Evolutionary conservation across 2,888 invertebrate genomes (phyloP), one percentile per base, ranked within the genome.

Genomic region (Coremacera marginata): DNA sequence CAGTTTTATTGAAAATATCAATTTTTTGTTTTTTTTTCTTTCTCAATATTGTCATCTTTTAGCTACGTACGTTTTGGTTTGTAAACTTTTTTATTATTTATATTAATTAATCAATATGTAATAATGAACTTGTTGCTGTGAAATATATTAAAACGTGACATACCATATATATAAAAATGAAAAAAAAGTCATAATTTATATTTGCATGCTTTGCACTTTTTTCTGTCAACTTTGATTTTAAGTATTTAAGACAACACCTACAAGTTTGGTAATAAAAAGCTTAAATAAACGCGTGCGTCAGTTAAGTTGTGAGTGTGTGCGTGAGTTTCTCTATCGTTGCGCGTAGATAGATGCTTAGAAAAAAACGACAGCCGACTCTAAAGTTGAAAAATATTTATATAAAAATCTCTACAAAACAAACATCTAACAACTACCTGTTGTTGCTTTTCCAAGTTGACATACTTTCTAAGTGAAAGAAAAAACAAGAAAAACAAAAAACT

Each of bases 391-490:
- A 44, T 44, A 44, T 44, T 44, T 44, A 3, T 44, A 11, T 44
- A 11, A 44, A 44, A 44, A 44, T 44, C 44, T 44, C 44, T 44
- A 14, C 14, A 44, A 44, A 44, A 44, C 44, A 44, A 44, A 44
- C 14, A 44, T 44, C 44, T 44, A 44, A 44, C 44, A 44, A 34
- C 19, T 67, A 67, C 44, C 19, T 44, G 67, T 65, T 34, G n/a
- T 37, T 67, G 19, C 31, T 44, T 84, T 84, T 82, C 82, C 83
- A 82, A 82, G 82, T 81, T 86, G 86, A 85, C 86, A 86, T 86
- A 86, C 85, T 85, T 86, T 85, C 85, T 84, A 84, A 37, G 78
- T 81, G 80, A 79, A 77, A 78, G 79, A 80, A 80, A 72, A 80
- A 80, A 77, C 73, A 80, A 55, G 19, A 55, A 77, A 76, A 78